Evolutionary conservation across 1,140 invertebrate species (phyloP).

Genomic region (Trichoplusia ni): DNA sequence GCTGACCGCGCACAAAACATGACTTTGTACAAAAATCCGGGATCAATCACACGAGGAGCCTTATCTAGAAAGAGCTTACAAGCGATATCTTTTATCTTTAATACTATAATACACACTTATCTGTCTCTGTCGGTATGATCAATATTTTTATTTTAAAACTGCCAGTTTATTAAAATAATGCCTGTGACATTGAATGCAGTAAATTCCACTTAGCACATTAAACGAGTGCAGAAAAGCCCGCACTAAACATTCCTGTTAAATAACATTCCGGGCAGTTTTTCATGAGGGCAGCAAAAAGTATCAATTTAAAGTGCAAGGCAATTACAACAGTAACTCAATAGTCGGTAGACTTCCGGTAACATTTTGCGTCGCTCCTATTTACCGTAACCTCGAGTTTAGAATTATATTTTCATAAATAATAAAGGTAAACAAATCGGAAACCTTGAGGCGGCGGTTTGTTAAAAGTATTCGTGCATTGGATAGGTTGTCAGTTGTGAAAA

Average conservation of each 20-base stretch:
- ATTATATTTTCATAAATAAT: slow-evolving; percentile 8
- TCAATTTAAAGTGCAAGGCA: neutral
- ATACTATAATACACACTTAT: no score
- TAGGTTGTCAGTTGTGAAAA: neutral
- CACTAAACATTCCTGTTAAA: neutral
- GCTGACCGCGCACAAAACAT: no score
- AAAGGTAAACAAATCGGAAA: neutral
- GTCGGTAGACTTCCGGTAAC: neutral
- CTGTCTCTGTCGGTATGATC: no score
- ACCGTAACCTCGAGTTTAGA: neutral
- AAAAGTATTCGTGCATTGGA: neutral
- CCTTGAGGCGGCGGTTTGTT: neutral
- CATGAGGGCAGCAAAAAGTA: neutral
- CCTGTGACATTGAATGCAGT: no score
- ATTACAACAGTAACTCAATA: neutral
- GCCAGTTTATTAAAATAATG: no score
- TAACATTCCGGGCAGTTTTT: neutral
- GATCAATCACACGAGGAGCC: no score
- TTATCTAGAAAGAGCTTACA: no score
- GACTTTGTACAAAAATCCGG: no score
- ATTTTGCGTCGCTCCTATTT: neutral
- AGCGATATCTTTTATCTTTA: no score
- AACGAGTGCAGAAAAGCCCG: neutral
- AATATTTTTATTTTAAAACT: no score
- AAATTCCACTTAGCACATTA: no score